These are phyloP conservation scores for Poecilia velifera DNA, from an alignment of 2,797 vertebrate species.

Conservation along the genomic window DNA sequence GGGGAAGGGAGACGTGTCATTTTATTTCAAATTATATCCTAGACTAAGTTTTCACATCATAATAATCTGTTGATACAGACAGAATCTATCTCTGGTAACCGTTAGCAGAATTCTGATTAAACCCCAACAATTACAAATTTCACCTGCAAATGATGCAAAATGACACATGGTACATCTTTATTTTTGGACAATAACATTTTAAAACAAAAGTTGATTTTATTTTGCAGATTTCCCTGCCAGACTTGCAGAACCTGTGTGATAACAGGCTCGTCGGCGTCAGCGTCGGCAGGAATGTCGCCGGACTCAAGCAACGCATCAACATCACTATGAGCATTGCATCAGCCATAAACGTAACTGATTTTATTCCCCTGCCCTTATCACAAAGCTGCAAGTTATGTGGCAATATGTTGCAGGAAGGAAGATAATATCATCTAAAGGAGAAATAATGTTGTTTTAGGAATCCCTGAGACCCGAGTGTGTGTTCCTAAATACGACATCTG, in stretches of 20 bases:
- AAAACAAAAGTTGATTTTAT: background rate
- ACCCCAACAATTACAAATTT: background rate
- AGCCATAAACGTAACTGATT: slow-evolving; percentile 23
- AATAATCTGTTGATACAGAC: background rate
- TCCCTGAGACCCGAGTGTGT: slow-evolving; percentile 10
- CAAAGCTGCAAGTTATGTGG: background rate
- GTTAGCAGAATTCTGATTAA: background rate
- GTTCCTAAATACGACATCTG: slow-evolving; percentile 31
- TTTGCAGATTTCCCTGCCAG: background rate
- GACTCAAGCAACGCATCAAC: slow-evolving; percentile 46
- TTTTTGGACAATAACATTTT: background rate
- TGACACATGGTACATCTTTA: background rate
- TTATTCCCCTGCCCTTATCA: background rate
- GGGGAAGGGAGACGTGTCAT: background rate
- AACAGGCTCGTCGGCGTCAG: slow-evolving; percentile 48
- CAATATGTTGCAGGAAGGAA: background rate
- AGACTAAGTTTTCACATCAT: background rate
- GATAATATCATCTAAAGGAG: background rate
- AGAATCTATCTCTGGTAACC: background rate
- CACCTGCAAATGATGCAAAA: background rate
- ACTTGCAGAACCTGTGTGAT: background rate
- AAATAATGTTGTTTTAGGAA: slow-evolving; percentile 29
- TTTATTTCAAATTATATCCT: background rate
- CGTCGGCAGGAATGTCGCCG: slow-evolving; percentile 19
- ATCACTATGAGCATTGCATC: slow-evolving; percentile 41